Evolutionary conservation across 1,140 invertebrate genomes (phyloP).

Genomic region (Mizuhopecten yessoensis): DNA sequence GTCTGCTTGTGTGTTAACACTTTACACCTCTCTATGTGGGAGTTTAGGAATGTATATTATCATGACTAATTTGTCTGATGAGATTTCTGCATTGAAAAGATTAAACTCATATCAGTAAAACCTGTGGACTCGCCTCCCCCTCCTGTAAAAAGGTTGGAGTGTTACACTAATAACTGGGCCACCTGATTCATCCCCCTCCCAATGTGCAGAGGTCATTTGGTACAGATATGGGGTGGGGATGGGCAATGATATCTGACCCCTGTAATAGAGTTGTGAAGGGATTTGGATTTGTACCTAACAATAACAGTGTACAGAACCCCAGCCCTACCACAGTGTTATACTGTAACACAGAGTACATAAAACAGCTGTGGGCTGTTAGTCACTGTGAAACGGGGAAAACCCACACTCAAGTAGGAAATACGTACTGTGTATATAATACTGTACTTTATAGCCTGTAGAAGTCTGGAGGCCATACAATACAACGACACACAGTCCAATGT

Average conservation of each 20-base stretch:
- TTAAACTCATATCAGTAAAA: background rate
- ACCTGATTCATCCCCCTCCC: slow-evolving; percentile 14
- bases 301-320: background rate
- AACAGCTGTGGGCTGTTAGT: background rate
- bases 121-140: background rate
- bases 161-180: background rate
- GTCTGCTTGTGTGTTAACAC: background rate
- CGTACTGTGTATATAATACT: background rate
- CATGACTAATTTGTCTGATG: background rate
- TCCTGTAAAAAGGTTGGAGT: background rate
- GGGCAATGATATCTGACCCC: background rate
- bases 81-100: background rate
- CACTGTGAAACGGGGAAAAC: slow-evolving; percentile 1
- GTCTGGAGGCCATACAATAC: too few relatives aligned
- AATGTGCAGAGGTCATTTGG: background rate
- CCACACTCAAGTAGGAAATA: background rate
- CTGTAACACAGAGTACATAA: background rate
- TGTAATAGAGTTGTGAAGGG: too few relatives aligned
- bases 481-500: too few relatives aligned
- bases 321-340: background rate
- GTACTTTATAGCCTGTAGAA: too few relatives aligned
- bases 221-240: background rate
- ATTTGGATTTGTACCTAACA: too few relatives aligned
- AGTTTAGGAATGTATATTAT: background rate
- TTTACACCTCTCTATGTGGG: background rate